Evolutionary conservation across 2,888 invertebrate genomes (phyloP).

Genomic region (Leptura quadrifasciata): DNA sequence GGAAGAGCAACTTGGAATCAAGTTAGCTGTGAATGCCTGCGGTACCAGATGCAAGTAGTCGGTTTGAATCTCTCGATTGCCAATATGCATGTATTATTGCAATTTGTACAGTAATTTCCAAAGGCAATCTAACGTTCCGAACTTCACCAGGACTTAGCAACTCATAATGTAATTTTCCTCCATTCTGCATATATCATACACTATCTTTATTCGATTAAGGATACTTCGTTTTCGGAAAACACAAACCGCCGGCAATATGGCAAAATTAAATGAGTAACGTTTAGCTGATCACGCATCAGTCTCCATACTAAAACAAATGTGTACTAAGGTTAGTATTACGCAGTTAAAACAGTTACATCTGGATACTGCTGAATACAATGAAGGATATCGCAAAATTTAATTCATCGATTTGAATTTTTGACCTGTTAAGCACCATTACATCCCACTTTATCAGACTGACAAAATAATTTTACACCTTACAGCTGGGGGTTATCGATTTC

Average conservation of each 20-base stretch:
- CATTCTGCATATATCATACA: constrained; percentile 45
- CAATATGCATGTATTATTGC: constrained; percentile 71
- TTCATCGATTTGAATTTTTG: not conserved
- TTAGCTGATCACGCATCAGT: no score
- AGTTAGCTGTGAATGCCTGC: constrained; percentile 63
- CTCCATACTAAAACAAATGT: no score
- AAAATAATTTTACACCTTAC: no score
- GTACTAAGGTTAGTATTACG: no score
- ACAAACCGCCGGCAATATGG: not conserved
- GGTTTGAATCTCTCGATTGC: constrained; percentile 65
- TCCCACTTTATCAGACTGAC: no score
- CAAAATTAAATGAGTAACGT: not conserved
- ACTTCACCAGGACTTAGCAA: constrained; percentile 58
- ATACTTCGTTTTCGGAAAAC: constrained; percentile 5
- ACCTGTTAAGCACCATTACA: not conserved
- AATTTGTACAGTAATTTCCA: constrained; percentile 70
- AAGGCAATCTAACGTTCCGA: constrained; percentile 64
- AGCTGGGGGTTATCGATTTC: no score
- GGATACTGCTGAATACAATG: not conserved
- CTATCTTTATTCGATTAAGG: constrained; percentile 43
- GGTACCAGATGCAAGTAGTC: constrained; percentile 62
- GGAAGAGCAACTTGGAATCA: constrained; percentile 60
- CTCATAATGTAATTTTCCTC: constrained; percentile 49
- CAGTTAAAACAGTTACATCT: no score
- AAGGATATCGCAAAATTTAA: not conserved